Evolutionary conservation across 2,797 vertebrate genomes (phyloP), one percentile per base, ranked within the genome.

Genomic region (Oreonectes daqikongensis): DNA sequence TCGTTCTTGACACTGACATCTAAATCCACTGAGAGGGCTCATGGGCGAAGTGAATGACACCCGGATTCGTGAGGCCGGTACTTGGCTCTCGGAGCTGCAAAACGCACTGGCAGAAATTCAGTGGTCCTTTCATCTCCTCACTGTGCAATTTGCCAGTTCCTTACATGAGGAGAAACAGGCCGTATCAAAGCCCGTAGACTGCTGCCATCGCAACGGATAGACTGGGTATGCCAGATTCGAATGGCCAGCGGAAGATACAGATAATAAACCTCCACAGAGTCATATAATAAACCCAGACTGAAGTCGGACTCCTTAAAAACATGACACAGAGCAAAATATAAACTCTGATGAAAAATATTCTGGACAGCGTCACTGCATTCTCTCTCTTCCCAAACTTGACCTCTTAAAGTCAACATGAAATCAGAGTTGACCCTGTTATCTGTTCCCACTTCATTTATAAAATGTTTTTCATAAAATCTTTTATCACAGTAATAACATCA

Each of bases 131-230:
- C 75, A 85, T 85, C 74, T 82, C 81, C 61, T 81, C 65, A 65
- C 79, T 79, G 77, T 79, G 77, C 77, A 73, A 85, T 86, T 85
- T 67, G 71, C 82, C 80, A 84, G 77, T 80, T 77, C 79, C 61
- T 78, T 70, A 84, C 82, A 84, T 44, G 42, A 73, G 70, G 77
- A 84, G 78, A 79, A 83, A 78, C 73, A 74, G 78, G 57, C 68
- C 61, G 26, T 66, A 42, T 74, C 66, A 86, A 84, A 71, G 26
- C 69, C 57, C 24, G 12, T 68, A 79, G 80, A 78, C 6, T 68
- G 55, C 46, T 60, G 61, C 22, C 59, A 1, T 63, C 38, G 32
- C 76, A 64, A 76, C 66, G 57, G 63, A 38, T 55, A 68, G 28
- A 50, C 52, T 59, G 30, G 40, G 17, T 50, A 6, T 26, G 15